These are phyloP conservation scores for Crenichthys baileyi DNA, from an alignment of 2,797 vertebrate species.

Conservation along the genomic window DNA sequence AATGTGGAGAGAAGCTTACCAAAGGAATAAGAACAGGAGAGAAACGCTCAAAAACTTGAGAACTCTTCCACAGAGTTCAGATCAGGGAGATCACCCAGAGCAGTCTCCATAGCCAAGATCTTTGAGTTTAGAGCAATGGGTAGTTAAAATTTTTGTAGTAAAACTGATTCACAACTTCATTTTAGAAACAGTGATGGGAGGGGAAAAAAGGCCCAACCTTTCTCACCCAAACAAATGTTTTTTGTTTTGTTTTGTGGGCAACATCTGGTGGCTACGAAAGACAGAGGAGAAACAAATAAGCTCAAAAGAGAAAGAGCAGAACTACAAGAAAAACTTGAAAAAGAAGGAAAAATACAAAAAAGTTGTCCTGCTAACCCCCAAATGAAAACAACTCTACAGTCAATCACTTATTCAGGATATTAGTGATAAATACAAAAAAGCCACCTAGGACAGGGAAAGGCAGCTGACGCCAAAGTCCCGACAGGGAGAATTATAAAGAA, in stretches of 20 bases:
- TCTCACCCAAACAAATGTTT: no score
- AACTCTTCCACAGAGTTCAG: neutral
- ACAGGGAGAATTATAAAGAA: no score
- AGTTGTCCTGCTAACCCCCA: neutral
- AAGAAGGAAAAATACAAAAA: neutral
- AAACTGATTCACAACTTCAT: no score
- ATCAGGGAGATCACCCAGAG: neutral
- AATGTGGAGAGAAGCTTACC: slow-evolving; percentile 4
- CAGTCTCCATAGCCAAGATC: slow-evolving; percentile 8
- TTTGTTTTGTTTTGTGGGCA: slow-evolving; percentile 4
- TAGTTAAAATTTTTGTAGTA: no score
- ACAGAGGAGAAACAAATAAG: no score
- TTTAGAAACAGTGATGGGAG: no score
- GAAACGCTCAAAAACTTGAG: neutral
- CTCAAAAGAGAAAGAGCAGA: no score
- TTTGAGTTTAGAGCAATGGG: slow-evolving; percentile 4
- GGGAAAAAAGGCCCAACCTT: no score
- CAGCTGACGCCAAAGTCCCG: no score
- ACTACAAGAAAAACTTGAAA: neutral
- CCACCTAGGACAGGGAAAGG: no score
- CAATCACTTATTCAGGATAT: neutral
- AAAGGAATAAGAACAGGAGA: neutral
- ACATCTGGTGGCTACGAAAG: neutral
- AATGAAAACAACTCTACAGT: neutral
- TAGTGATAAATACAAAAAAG: no score